Percentiles rank a stretch among this genome's conserved stretches.
Conservation (phyloP, 2,797 vertebrate species). For the Epinephelus coioides region DNA sequence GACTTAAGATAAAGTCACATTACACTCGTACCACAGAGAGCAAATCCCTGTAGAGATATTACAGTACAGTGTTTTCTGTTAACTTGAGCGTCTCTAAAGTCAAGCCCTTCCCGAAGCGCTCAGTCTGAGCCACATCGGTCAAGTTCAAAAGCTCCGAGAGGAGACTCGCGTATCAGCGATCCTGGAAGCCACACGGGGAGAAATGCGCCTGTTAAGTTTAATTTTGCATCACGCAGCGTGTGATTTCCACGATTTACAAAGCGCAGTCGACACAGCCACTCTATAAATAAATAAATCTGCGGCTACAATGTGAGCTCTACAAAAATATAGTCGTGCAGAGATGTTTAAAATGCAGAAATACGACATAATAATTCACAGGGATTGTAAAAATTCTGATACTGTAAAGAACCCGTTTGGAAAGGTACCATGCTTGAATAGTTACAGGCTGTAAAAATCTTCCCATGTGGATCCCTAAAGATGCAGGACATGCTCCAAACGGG, state of each 20-base stretch:
- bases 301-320: not conserved
- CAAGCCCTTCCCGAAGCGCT: slow-evolving; percentile 1
- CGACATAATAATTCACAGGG: not conserved
- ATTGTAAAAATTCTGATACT: not conserved
- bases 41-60: not conserved
- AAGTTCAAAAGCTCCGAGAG: slow-evolving; percentile 45
- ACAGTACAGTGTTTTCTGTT: slow-evolving; percentile 5
- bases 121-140: slow-evolving; percentile 23
- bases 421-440: slow-evolving; percentile 12
- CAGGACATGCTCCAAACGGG: slow-evolving; percentile 1
- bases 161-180: not conserved
- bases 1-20: slow-evolving; percentile 30
- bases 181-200: slow-evolving; percentile 15
- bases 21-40: slow-evolving; percentile 25
- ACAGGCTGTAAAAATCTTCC: not conserved
- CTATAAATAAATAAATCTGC: not conserved
- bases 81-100: not conserved
- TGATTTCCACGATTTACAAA: slow-evolving; percentile 13
- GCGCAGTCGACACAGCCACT: not conserved
- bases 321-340: not conserved
- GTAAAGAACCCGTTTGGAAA: not conserved
- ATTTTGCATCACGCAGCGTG: slow-evolving; percentile 11
- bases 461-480: slow-evolving; percentile 23
- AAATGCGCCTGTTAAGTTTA: slow-evolving; percentile 19
- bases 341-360: slow-evolving; percentile 7